phyloP scores from a whole-genome alignment of 2,888 invertebrate species.

The Creontiades dilutus region DNA sequence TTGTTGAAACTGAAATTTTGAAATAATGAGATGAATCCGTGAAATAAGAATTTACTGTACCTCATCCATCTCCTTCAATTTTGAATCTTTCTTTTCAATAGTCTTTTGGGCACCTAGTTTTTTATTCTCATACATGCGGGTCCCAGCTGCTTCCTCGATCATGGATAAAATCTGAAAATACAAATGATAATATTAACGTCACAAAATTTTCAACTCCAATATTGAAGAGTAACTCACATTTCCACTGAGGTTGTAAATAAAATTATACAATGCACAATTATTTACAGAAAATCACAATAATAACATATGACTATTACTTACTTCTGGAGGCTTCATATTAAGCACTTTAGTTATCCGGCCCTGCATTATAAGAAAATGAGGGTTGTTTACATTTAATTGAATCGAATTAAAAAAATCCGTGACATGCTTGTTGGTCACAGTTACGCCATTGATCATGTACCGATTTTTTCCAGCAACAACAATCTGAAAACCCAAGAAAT shows the following conservation, averaged over 20 bases:
- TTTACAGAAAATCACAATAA: no score
- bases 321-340: slow-evolving; percentile 98
- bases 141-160: slow-evolving; percentile 99
- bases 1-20: no score
- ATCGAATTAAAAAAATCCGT: slow-evolving; percentile 97
- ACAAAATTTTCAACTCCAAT: no score
- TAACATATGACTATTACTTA: slow-evolving; percentile 77
- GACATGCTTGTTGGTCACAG: slow-evolving; percentile 93
- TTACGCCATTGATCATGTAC: slow-evolving; percentile 95
- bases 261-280: no score
- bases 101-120: slow-evolving; percentile 91
- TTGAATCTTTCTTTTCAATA: slow-evolving; percentile 95
- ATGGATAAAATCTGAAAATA: slow-evolving; percentile 89
- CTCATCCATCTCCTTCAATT: slow-evolving; percentile 90
- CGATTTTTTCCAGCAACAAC: slow-evolving; percentile 93
- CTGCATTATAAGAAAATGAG: slow-evolving; percentile 99
- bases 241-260: no score
- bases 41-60: slow-evolving; percentile 78
- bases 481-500: slow-evolving; percentile 80
- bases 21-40: no score
- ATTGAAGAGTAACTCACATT: no score
- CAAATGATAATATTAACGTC: background rate
- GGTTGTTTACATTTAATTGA: slow-evolving; percentile 98
- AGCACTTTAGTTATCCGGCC: slow-evolving; percentile 98
- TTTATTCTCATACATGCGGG: slow-evolving; percentile 97